Evolutionary conservation across 2,888 invertebrate species (phyloP).

Genomic region (Augochlorella aurata): DNA sequence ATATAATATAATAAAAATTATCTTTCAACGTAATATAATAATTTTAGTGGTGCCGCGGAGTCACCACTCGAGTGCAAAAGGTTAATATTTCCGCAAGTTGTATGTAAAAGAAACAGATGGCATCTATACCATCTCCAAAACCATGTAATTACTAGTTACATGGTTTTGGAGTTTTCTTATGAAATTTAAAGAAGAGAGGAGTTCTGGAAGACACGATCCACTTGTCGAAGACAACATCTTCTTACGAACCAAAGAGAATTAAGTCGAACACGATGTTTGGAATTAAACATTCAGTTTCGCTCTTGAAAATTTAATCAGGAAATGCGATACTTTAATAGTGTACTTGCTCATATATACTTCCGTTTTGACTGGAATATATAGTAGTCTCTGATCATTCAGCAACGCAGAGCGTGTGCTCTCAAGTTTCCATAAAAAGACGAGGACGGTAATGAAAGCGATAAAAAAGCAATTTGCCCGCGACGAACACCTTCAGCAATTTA

Average conservation of each 20-base stretch:
- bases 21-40: too few relatives aligned
- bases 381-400: neutral
- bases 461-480: neutral
- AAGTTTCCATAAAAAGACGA: slow-evolving; percentile 1
- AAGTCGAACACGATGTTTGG: neutral
- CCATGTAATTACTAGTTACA: too few relatives aligned
- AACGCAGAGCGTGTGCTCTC: neutral
- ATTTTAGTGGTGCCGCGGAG: too few relatives aligned
- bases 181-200: too few relatives aligned
- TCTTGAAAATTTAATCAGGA: neutral
- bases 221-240: too few relatives aligned
- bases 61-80: too few relatives aligned
- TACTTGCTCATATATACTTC: neutral
- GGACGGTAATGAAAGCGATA: neutral
- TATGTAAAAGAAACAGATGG: too few relatives aligned
- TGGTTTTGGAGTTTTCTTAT: too few relatives aligned
- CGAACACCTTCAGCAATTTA: neutral
- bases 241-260: neutral
- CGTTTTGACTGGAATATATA: neutral
- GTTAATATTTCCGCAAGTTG: too few relatives aligned
- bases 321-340: neutral
- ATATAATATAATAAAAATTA: too few relatives aligned
- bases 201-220: too few relatives aligned
- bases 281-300: neutral
- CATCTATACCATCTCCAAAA: too few relatives aligned